Evolutionary conservation across 2,888 invertebrate genomes (phyloP).

Genomic region (Drosophila emarginata): DNA sequence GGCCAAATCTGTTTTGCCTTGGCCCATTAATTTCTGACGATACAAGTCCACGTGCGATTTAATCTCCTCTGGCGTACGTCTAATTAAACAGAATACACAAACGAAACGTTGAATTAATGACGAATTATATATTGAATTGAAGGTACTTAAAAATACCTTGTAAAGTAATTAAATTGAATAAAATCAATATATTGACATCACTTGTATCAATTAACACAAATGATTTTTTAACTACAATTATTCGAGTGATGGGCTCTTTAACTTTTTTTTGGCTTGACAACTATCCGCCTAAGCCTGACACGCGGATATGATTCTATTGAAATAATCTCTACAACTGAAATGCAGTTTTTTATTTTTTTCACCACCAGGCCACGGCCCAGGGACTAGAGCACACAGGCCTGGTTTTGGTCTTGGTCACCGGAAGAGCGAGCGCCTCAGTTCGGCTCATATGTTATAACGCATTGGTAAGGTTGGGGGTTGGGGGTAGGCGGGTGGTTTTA

Average conservation of each 20-base stretch:
- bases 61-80: constrained; percentile 93
- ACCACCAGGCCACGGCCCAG: constrained; percentile 46
- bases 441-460: constrained; percentile 47
- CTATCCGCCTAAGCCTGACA: constrained; percentile 13
- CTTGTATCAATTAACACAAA: not conserved
- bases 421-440: constrained; percentile 40
- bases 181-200: constrained; percentile 7
- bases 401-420: constrained; percentile 28
- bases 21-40: constrained; percentile 92
- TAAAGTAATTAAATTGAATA: not conserved
- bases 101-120: not conserved
- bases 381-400: constrained; percentile 8
- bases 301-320: constrained; percentile 61
- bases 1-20: constrained; percentile 84
- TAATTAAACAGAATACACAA: constrained; percentile 79
- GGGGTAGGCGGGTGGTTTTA: constrained; percentile 7
- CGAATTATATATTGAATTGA: not conserved
- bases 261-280: not conserved
- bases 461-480: constrained; percentile 35
- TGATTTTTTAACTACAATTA: not conserved
- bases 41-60: constrained; percentile 93
- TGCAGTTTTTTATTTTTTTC: constrained; percentile 67
- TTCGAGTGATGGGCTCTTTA: not conserved
- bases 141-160: constrained; percentile 22
- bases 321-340: constrained; percentile 78